Conservation (phyloP, 1,140 invertebrate genomes). For the Microplitis demolitor region DNA sequence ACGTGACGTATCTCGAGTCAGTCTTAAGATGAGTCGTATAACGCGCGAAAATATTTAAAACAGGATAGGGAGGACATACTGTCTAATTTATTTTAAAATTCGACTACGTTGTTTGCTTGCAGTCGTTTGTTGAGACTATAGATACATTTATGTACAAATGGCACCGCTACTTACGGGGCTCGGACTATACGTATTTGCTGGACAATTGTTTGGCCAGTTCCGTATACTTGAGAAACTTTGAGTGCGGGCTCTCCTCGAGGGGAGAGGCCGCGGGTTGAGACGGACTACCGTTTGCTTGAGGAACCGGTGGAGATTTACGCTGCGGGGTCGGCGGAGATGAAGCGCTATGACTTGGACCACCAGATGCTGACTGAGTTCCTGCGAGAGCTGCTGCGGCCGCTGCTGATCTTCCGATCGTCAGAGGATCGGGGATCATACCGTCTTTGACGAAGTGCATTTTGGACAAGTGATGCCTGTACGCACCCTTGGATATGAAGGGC, state of each 20-base stretch:
- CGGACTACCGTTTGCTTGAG: constrained; percentile 62
- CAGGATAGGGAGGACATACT: background rate
- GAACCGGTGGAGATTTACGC: constrained; percentile 60
- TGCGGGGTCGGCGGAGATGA: constrained; percentile 53
- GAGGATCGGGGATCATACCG: constrained; percentile 76
- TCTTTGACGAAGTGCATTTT: constrained; percentile 98
- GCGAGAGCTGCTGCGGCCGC: constrained; percentile 52
- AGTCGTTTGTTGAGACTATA: constrained; percentile 55
- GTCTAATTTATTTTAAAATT: no score
- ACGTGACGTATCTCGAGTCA: constrained; percentile 22
- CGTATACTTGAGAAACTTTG: constrained; percentile 96
- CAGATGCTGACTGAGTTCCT: constrained; percentile 61
- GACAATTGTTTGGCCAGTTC: constrained; percentile 95
- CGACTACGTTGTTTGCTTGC: constrained; percentile 38
- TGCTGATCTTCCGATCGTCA: constrained; percentile 64
- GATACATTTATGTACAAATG: constrained; percentile 63
- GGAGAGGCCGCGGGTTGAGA: constrained; percentile 57
- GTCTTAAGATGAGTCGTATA: constrained; percentile 4
- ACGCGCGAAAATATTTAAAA: constrained; percentile 11
- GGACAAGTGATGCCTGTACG: constrained; percentile 93
- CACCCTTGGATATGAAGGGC: constrained; percentile 94
- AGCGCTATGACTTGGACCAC: constrained; percentile 42
- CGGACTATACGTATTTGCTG: constrained; percentile 88
- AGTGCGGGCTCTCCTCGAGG: constrained; percentile 91
- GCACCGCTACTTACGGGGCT: constrained; percentile 60